Conservation (phyloP, 2,888 invertebrate species). For the Anoplius nigerrimus region DNA sequence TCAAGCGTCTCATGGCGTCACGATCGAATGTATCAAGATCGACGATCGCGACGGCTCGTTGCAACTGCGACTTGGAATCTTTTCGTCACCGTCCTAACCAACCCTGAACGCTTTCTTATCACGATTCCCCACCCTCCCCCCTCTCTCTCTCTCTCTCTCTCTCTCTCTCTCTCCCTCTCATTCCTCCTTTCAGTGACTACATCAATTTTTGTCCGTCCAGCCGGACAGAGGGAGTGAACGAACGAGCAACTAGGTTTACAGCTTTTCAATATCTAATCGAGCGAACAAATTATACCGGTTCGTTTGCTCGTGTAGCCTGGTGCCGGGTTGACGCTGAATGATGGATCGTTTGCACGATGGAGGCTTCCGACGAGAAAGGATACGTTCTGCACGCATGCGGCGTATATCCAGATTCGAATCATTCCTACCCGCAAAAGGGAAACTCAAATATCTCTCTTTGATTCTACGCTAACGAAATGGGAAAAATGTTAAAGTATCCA, state of each 20-base stretch:
- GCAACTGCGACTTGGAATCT: constrained; percentile 8
- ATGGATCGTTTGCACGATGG: constrained; percentile 43
- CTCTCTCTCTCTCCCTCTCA: constrained; percentile 7
- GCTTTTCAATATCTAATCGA: constrained; percentile 63
- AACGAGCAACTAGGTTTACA: constrained; percentile 50
- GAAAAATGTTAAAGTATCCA: too few relatives aligned
- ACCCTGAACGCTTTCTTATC: too few relatives aligned
- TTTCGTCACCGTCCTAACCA: constrained; percentile 18
- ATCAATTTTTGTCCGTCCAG: neutral
- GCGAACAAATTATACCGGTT: constrained; percentile 61
- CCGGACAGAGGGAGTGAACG: too few relatives aligned
- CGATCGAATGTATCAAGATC: constrained; percentile 37
- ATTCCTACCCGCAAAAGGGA: too few relatives aligned
- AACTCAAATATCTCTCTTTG: too few relatives aligned
- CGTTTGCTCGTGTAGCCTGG: constrained; percentile 34
- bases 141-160: constrained; percentile 3
- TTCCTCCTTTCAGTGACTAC: neutral
- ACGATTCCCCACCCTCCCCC: neutral
- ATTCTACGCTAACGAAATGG: too few relatives aligned
- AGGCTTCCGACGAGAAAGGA: constrained; percentile 8
- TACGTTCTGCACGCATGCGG: too few relatives aligned
- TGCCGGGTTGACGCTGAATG: constrained; percentile 47
- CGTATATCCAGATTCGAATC: too few relatives aligned
- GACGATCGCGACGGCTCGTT: constrained; percentile 6
- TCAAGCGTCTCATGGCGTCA: constrained; percentile 18